Conservation (phyloP, 2,797 vertebrate species). For the Phoeniculus purpureus region DNA sequence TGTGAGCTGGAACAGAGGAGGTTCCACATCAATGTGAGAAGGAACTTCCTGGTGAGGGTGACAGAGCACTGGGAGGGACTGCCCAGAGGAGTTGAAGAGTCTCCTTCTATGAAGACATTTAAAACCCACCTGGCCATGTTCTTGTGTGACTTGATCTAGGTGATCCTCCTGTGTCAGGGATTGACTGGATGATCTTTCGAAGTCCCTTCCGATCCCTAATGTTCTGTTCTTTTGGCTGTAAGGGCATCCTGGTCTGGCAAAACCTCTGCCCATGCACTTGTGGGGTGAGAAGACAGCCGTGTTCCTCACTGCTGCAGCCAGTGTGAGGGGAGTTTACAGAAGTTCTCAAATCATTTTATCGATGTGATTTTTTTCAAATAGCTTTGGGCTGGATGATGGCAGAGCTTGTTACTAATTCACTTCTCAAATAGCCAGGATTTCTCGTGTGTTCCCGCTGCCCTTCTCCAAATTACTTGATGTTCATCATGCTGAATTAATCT, state of each 20-base stretch:
- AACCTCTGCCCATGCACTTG: rapidly evolving
- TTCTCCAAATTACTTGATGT: neutral
- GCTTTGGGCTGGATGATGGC: neutral
- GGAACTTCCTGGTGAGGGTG: too few relatives aligned
- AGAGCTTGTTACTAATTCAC: neutral
- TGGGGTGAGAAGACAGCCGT: neutral
- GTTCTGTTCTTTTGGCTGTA: neutral
- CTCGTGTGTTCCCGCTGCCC: rapidly evolving
- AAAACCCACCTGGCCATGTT: too few relatives aligned
- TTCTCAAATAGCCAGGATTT: neutral
- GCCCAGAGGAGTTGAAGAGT: too few relatives aligned
- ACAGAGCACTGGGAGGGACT: too few relatives aligned
- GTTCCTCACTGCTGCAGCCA: rapidly evolving
- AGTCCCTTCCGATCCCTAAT: too few relatives aligned
- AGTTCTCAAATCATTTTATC: rapidly evolving
- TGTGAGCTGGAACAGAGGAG: too few relatives aligned
- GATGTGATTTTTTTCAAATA: rapidly evolving
- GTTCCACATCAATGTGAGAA: too few relatives aligned
- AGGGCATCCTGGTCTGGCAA: neutral
- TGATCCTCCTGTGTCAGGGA: too few relatives aligned
- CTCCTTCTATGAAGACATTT: too few relatives aligned
- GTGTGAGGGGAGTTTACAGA: too few relatives aligned
- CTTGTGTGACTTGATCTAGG: too few relatives aligned
- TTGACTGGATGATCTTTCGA: too few relatives aligned
- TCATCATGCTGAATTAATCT: conserved; percentile 33